phyloP scores from a whole-genome alignment of 2,888 invertebrate genomes.

The Cyclophora punctaria region DNA sequence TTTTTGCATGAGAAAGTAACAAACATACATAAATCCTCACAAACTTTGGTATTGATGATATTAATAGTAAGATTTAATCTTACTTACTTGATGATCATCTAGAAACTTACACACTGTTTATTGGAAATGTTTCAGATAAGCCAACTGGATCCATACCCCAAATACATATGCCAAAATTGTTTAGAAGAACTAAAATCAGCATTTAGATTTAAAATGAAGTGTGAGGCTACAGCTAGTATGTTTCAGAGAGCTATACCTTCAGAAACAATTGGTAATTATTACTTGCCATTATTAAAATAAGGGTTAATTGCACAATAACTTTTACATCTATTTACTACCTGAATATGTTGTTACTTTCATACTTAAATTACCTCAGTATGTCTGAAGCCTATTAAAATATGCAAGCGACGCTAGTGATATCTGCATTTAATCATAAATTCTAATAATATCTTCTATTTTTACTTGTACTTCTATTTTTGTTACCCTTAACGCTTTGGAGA shows the following conservation, averaged over 20 bases:
- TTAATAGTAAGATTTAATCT: background rate
- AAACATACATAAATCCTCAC: background rate
- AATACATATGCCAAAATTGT: constrained; percentile 22
- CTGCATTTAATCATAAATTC: background rate
- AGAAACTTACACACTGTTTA: no score
- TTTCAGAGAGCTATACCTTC: constrained; percentile 18
- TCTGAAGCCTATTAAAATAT: background rate
- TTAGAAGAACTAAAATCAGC: constrained; percentile 22
- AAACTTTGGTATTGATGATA: background rate
- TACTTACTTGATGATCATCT: no score
- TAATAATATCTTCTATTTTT: no score
- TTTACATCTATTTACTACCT: background rate
- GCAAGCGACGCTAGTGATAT: no score
- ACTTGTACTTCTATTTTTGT: no score
- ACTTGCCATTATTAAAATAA: background rate
- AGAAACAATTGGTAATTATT: constrained; percentile 11
- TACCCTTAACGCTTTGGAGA: no score
- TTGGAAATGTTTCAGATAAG: constrained; percentile 15
- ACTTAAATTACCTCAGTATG: background rate
- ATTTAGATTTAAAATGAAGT: constrained; percentile 22
- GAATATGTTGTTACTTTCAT: no score
- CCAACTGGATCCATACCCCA: constrained; percentile 19
- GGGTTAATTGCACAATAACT: background rate
- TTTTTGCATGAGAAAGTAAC: no score
- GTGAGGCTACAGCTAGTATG: constrained; percentile 20